Evolutionary conservation across 2,888 invertebrate species (phyloP).

Genomic region (Rhagonycha lutea): DNA sequence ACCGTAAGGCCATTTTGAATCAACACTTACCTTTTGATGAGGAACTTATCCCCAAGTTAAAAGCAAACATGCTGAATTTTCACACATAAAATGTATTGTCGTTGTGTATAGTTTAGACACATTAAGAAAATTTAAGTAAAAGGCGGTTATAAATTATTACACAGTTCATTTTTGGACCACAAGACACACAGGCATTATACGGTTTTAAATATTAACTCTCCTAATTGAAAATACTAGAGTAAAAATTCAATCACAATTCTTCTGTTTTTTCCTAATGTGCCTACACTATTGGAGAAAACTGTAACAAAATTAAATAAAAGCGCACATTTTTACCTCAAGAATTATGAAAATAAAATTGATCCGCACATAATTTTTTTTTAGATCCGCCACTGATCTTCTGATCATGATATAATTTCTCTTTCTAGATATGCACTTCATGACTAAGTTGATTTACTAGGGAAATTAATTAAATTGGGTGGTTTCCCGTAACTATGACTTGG

Average conservation of each 20-base stretch:
- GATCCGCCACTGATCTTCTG: background rate
- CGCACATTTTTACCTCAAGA: background rate
- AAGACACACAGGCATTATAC: background rate
- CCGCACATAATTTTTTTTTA: background rate
- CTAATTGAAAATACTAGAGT: background rate
- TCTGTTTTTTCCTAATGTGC: background rate
- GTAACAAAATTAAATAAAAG: background rate
- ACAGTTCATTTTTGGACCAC: background rate
- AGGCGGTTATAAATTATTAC: background rate
- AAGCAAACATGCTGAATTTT: background rate
- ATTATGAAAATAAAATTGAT: background rate
- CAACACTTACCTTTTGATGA: background rate
- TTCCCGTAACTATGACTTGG: too few relatives aligned
- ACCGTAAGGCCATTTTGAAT: too few relatives aligned
- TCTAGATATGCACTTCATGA: too few relatives aligned
- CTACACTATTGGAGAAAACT: background rate
- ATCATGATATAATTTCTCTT: background rate
- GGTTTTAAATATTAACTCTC: too few relatives aligned
- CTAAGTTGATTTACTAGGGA: too few relatives aligned
- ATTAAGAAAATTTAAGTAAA: background rate
- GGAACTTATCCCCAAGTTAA: background rate
- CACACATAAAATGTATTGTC: background rate
- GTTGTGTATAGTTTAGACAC: background rate
- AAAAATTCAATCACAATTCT: background rate
- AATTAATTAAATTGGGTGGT: too few relatives aligned